These are phyloP conservation scores for Pelecanus crispus DNA, from an alignment of 2,113 vertebrate genomes.

Conservation along the genomic window DNA sequence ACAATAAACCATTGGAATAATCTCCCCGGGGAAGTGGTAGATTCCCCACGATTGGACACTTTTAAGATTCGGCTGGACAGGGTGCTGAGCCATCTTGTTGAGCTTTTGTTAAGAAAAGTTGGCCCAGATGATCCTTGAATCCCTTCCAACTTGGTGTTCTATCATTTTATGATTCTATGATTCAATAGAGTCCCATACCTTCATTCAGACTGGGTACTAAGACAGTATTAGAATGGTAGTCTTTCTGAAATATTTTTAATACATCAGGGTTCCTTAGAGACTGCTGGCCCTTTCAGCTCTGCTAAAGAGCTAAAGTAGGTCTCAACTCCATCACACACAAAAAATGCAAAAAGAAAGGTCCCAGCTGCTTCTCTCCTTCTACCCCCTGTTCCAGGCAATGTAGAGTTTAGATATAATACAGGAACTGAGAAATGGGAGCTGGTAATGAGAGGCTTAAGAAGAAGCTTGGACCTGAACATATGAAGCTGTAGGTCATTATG, in stretches of 20 bases:
- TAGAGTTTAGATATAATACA: background rate
- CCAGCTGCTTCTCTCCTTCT: background rate
- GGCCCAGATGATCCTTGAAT: background rate
- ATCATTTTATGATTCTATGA: background rate
- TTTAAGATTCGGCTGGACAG: accelerated
- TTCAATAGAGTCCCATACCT: accelerated
- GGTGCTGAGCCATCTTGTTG: background rate
- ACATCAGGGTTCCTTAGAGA: background rate
- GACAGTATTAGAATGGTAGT: background rate
- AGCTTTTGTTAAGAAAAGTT: background rate
- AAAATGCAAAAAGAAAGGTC: background rate
- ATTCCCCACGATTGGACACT: accelerated
- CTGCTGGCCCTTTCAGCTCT: background rate
- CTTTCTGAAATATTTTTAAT: background rate
- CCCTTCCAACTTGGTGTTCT: background rate
- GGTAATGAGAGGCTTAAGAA: background rate
- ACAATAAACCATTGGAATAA: background rate
- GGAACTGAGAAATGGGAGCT: background rate
- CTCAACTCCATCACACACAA: background rate
- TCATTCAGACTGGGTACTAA: background rate
- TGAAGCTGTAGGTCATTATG: background rate
- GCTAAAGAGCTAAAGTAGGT: background rate
- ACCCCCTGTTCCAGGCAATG: background rate
- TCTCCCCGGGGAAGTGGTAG: accelerated
- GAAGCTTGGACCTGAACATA: background rate